A percentile compares a stretch with the other conserved stretches of the same genome.
Conservation (phyloP, 2,888 invertebrate species). For the Ashinkailepas kermadecensis region DNA sequence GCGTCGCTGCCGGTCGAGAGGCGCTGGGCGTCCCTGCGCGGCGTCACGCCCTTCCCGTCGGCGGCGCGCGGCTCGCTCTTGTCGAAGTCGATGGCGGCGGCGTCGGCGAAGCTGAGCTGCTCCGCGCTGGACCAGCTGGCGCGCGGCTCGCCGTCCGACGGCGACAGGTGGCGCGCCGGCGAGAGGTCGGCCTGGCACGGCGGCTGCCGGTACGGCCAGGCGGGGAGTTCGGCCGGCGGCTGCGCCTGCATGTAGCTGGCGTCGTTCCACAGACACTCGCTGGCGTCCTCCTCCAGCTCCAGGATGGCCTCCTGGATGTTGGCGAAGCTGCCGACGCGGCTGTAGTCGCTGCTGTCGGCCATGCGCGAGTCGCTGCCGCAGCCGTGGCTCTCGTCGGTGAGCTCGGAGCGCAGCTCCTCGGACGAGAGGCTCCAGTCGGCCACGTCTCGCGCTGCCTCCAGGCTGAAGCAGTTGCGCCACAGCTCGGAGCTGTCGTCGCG, state of each 20-base stretch:
- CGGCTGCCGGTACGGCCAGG: slow-evolving; percentile 31
- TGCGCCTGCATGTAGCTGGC: slow-evolving; percentile 51
- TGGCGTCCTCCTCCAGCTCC: slow-evolving; percentile 64
- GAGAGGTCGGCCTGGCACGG: not conserved
- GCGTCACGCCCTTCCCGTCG: slow-evolving; percentile 42
- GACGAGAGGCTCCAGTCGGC: slow-evolving; percentile 72
- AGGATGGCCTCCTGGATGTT: slow-evolving; percentile 60
- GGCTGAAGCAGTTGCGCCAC: slow-evolving; percentile 16
- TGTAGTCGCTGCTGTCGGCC: slow-evolving; percentile 28
- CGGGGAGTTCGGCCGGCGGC: slow-evolving; percentile 25
- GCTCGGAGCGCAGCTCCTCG: slow-evolving; percentile 50
- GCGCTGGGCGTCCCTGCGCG: not conserved
- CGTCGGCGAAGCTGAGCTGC: slow-evolving; percentile 32
- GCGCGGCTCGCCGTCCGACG: slow-evolving; percentile 30
- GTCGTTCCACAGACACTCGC: slow-evolving; percentile 66
- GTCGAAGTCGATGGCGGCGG: slow-evolving; percentile 32
- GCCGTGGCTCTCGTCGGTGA: slow-evolving; percentile 44
- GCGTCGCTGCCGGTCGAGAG: slow-evolving; percentile 32
- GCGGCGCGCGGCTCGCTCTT: slow-evolving; percentile 29
- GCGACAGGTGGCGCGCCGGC: not conserved
- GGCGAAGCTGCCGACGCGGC: slow-evolving; percentile 45
- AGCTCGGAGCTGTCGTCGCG: slow-evolving; percentile 11
- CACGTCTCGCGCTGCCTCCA: slow-evolving; percentile 46
- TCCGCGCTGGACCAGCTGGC: slow-evolving; percentile 33
- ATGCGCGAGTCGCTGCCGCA: slow-evolving; percentile 52